Conservation (phyloP, 2,113 vertebrate genomes). For the Pagrus major region DNA sequence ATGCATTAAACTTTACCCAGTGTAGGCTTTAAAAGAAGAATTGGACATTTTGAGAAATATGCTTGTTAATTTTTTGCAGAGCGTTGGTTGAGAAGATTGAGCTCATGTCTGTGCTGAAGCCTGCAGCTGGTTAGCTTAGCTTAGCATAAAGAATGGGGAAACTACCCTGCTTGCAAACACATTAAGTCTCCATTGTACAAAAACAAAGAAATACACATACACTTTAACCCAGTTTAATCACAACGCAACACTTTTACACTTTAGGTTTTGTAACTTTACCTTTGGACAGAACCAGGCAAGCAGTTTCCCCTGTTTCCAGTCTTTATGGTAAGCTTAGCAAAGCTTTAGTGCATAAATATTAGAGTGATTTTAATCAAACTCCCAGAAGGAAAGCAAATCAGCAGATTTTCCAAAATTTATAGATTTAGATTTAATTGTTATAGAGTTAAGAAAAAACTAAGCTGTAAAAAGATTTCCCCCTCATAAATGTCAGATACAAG, state of each 20-base stretch:
- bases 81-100: neutral
- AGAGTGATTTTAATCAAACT: neutral
- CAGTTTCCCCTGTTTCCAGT: neutral
- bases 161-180: neutral
- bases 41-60: neutral
- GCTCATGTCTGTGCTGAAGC: neutral
- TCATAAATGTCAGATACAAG: neutral
- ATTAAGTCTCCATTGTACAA: neutral
- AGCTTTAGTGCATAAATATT: neutral
- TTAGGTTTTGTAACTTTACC: too few species aligned
- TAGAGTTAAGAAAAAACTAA: too few species aligned
- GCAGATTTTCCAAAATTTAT: neutral
- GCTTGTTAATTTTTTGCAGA: neutral
- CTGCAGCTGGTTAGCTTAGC: neutral
- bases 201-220: too few species aligned
- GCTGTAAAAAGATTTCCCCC: neutral
- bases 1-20: neutral
- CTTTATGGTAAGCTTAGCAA: neutral
- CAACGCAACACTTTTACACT: neutral
- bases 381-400: neutral
- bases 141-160: neutral
- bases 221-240: neutral
- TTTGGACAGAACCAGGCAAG: too few species aligned
- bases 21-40: neutral
- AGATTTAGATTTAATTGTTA: too few species aligned